These are phyloP conservation scores for Fissipunctia ypsillon DNA, from an alignment of 2,888 invertebrate genomes.

Conservation along the genomic window DNA sequence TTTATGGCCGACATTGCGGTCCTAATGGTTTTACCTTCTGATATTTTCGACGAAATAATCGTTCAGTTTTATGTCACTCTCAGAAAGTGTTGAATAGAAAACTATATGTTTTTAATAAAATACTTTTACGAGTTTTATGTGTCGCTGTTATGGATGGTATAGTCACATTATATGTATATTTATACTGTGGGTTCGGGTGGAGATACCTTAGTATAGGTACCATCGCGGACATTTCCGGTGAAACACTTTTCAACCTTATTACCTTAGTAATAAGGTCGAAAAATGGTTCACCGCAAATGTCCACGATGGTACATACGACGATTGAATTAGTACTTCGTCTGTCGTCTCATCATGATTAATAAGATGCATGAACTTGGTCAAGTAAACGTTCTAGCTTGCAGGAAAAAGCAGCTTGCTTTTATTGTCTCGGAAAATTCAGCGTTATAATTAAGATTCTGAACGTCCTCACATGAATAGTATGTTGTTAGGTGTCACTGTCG, in stretches of 20 bases:
- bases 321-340: neutral
- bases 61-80: constrained; percentile 60
- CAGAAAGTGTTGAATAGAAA: constrained; percentile 56
- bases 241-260: too few species aligned
- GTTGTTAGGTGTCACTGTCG: neutral
- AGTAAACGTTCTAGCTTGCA: neutral
- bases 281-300: too few species aligned
- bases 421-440: neutral
- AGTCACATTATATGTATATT: too few species aligned
- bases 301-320: neutral
- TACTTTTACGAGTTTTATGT: constrained; percentile 46
- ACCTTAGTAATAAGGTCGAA: too few species aligned
- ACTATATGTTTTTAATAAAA: constrained; percentile 60
- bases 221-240: too few species aligned
- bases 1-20: constrained; percentile 65
- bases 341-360: neutral
- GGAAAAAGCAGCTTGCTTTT: too few species aligned
- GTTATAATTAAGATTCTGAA: neutral
- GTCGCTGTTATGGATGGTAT: constrained; percentile 4
- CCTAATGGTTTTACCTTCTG: constrained; percentile 68
- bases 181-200: neutral
- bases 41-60: constrained; percentile 61
- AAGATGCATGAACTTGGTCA: neutral
- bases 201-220: neutral
- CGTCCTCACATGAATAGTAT: neutral